Percentiles rank a stretch among this genome's conserved stretches.
These are phyloP conservation scores for Gnathochromis pfefferi DNA, from an alignment of 2,113 vertebrate species.

Conservation along the genomic window DNA sequence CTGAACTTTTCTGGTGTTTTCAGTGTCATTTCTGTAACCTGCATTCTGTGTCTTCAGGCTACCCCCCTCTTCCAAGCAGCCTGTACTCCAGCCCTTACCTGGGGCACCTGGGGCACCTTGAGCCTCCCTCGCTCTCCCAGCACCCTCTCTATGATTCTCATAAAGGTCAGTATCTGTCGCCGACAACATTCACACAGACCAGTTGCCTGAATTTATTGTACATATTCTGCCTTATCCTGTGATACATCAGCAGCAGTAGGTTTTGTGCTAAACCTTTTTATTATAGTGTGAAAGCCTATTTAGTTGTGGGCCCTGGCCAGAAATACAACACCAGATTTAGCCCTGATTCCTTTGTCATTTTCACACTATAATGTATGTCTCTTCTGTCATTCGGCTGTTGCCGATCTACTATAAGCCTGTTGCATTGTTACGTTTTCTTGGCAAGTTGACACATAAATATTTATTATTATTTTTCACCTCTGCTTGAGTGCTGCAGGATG, in stretches of 20 bases:
- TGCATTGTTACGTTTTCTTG: background rate
- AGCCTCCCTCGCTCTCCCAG: slow-evolving; percentile 84
- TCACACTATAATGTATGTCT: background rate
- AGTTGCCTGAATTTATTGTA: background rate
- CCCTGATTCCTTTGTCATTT: background rate
- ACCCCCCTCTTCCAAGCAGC: slow-evolving; percentile 81
- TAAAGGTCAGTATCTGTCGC: slow-evolving; percentile 80
- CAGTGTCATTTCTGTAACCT: background rate
- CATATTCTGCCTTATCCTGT: background rate
- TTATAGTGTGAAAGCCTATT: background rate
- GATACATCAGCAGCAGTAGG: background rate
- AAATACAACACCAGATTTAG: background rate
- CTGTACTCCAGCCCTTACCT: slow-evolving; percentile 87
- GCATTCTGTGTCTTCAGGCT: slow-evolving; percentile 69
- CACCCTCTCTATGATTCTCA: slow-evolving; percentile 87
- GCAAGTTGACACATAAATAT: background rate
- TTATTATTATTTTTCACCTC: background rate
- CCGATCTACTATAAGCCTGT: background rate
- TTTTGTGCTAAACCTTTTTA: background rate
- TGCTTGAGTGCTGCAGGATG: background rate
- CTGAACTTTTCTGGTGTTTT: background rate
- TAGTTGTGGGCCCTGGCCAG: background rate
- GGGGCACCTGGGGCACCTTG: slow-evolving; percentile 84
- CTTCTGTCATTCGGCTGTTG: background rate
- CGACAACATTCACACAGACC: background rate